Conservation (phyloP, 2,113 vertebrate species). For the Triplophysa siluroides region DNA sequence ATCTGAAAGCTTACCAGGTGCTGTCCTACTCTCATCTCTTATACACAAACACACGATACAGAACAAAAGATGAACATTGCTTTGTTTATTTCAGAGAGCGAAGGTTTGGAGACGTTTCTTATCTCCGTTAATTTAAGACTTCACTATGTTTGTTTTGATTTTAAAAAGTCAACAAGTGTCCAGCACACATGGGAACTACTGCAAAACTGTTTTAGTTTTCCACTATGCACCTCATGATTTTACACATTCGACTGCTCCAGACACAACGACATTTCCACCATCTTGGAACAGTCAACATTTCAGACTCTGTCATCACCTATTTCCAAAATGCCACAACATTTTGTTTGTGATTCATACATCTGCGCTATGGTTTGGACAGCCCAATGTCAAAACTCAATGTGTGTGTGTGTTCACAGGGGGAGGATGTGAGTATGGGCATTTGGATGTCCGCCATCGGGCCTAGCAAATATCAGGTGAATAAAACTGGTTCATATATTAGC, state of each 20-base stretch:
- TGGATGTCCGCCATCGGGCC: slow-evolving; percentile 98
- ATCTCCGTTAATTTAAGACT: too few relatives aligned
- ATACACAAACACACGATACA: neutral
- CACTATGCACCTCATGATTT: too few relatives aligned
- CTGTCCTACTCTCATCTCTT: neutral
- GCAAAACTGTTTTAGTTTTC: too few relatives aligned
- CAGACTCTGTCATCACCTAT: too few relatives aligned
- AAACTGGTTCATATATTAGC: neutral
- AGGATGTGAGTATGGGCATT: slow-evolving; percentile 99
- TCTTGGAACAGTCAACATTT: too few relatives aligned
- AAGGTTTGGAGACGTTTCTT: too few relatives aligned
- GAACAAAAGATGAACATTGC: neutral
- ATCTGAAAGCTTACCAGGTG: slow-evolving; percentile 95
- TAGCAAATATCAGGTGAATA: slow-evolving; percentile 84
- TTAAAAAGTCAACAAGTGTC: too few relatives aligned
- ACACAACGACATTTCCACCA: too few relatives aligned
- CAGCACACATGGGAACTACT: too few relatives aligned
- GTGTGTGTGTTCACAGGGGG: slow-evolving; percentile 77
- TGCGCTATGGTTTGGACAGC: neutral
- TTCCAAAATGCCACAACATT: too few relatives aligned
- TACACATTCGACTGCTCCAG: too few relatives aligned
- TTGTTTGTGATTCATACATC: neutral
- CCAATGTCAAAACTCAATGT: neutral
- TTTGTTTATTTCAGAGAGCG: neutral
- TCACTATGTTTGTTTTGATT: too few relatives aligned